These are phyloP conservation scores for Xerus rutilus DNA, from an alignment of 2,797 vertebrate genomes.

Conservation along the genomic window DNA sequence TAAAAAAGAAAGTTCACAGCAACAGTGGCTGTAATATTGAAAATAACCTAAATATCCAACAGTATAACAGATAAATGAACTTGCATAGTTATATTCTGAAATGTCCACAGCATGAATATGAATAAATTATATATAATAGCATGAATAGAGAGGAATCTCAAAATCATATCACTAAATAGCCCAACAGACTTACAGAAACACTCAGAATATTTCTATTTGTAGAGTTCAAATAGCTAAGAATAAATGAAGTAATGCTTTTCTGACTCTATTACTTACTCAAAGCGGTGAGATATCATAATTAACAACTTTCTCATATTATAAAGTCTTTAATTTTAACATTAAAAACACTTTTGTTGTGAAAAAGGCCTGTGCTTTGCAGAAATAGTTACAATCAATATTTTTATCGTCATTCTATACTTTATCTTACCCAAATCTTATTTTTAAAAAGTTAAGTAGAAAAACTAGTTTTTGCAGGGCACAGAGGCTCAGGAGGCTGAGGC, in stretches of 20 bases:
- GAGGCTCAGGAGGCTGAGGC: too few relatives aligned
- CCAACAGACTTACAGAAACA: background rate
- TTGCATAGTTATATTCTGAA: background rate
- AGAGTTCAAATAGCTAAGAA: background rate
- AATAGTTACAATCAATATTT: background rate
- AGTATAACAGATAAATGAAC: background rate
- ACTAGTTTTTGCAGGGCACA: too few relatives aligned
- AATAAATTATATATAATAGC: background rate
- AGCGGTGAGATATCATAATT: background rate
- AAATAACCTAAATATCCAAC: conserved; percentile 10
- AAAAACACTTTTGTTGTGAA: conserved; percentile 24
- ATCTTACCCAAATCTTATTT: conserved; percentile 26
- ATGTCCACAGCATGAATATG: background rate
- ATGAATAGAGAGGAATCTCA: background rate
- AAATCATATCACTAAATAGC: background rate
- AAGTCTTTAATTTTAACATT: conserved; percentile 35
- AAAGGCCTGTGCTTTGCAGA: background rate
- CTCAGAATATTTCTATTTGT: background rate
- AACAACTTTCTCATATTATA: background rate
- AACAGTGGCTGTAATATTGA: background rate
- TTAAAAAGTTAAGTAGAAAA: background rate
- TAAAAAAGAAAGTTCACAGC: conserved; percentile 18
- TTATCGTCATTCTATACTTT: conserved; percentile 26
- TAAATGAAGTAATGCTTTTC: background rate
- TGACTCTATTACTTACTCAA: background rate